Percentiles rank a stretch among this genome's conserved stretches.
Conservation (phyloP, 2,797 vertebrate species). For the Coregonus suidteri region DNA sequence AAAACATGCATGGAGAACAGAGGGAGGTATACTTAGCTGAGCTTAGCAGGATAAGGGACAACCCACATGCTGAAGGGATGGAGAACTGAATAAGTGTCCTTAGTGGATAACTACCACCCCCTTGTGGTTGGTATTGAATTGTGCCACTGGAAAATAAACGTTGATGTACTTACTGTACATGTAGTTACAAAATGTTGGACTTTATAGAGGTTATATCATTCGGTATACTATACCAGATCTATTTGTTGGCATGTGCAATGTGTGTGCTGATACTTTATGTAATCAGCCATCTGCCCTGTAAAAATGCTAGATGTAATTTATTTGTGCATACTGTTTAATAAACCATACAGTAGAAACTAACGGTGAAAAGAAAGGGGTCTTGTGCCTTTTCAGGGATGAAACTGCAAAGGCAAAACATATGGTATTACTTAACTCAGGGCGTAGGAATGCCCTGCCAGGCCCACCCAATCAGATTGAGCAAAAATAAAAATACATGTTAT, state of each 20-base stretch:
- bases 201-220: neutral
- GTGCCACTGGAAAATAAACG: neutral
- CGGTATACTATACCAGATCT: neutral
- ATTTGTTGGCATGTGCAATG: neutral
- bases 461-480: neutral
- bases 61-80: neutral
- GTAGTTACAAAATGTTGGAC: no score
- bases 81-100: neutral
- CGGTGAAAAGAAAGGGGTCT: neutral
- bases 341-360: neutral
- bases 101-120: constrained; percentile 54
- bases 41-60: neutral
- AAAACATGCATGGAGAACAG: neutral
- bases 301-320: neutral
- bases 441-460: neutral
- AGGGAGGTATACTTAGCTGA: neutral
- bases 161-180: no score
- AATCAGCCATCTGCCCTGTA: neutral
- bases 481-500: neutral
- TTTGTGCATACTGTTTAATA: neutral
- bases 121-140: constrained; percentile 55
- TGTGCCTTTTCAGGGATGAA: neutral
- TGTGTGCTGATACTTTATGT: neutral
- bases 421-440: neutral
- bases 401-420: neutral